Evolutionary conservation across 2,113 vertebrate species (phyloP).

Genomic region (Oryzias curvinotus): DNA sequence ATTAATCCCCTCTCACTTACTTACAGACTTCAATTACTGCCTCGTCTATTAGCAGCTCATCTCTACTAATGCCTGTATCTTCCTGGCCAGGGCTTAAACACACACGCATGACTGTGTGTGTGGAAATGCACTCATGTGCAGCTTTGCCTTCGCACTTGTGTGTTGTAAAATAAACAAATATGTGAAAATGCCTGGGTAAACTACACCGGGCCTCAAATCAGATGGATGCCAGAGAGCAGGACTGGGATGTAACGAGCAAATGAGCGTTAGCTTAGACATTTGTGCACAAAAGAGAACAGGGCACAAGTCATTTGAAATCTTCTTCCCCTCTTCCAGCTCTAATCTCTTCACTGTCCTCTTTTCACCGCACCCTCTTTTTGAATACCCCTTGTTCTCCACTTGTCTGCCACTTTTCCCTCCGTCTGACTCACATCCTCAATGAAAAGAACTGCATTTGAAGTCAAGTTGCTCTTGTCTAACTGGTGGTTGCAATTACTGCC

Average conservation of each 20-base stretch:
- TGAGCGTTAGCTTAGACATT: conserved; percentile 63
- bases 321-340: conserved; percentile 51
- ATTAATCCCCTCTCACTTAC: conserved; percentile 77
- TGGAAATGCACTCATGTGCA: conserved; percentile 11
- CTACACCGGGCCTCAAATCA: conserved; percentile 14
- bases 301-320: conserved; percentile 66
- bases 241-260: conserved; percentile 23
- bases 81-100: conserved; percentile 62
- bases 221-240: conserved; percentile 40
- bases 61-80: conserved; percentile 78
- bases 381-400: conserved; percentile 32
- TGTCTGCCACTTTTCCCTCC: conserved; percentile 25
- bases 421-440: conserved; percentile 58
- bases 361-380: conserved; percentile 37
- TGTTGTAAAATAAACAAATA: conserved; percentile 15
- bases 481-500: conserved; percentile 53
- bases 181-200: conserved; percentile 27
- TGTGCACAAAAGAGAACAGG: conserved; percentile 54
- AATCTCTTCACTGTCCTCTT: conserved; percentile 55
- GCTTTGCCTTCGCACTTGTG: conserved; percentile 17
- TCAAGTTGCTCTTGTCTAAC: conserved; percentile 38
- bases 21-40: conserved; percentile 79
- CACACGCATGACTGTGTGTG: conserved; percentile 26
- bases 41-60: conserved; percentile 73
- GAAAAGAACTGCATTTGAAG: conserved; percentile 50